Conservation (phyloP, 2,888 invertebrate species). For the Isoperla grammatica region DNA sequence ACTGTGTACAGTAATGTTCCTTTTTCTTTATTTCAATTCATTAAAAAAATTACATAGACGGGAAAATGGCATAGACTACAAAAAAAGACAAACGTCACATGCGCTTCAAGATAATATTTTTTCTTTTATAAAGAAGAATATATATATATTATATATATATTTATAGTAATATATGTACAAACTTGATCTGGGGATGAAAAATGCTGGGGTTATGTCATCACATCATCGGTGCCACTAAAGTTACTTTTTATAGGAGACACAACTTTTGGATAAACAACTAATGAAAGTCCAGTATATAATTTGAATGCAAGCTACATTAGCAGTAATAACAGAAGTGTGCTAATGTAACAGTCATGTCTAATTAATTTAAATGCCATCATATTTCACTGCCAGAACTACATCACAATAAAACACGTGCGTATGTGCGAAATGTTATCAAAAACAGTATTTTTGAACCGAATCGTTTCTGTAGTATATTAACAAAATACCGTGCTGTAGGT, state of each 20-base stretch:
- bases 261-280: no score
- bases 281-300: no score
- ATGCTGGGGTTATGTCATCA: constrained; percentile 26
- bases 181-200: constrained; percentile 24
- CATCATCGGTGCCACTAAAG: constrained; percentile 20
- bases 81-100: constrained; percentile 25
- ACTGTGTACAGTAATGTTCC: constrained; percentile 32
- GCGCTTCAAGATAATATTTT: constrained; percentile 13
- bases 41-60: constrained; percentile 32
- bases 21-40: constrained; percentile 26
- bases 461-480: no score
- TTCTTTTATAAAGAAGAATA: constrained; percentile 24
- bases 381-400: no score
- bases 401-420: no score
- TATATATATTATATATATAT: constrained; percentile 20
- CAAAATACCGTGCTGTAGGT: constrained; percentile 18
- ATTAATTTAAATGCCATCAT: no score
- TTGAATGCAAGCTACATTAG: no score
- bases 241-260: constrained; percentile 1
- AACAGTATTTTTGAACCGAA: no score
- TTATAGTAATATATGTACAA: constrained; percentile 25
- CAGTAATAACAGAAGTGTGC: no score
- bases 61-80: constrained; percentile 27
- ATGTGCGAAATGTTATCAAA: no score
- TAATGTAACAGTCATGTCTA: no score